Percentiles rank a stretch among this genome's conserved stretches.
Evolutionary conservation across 2,113 vertebrate genomes (phyloP).

Genomic region (Balaeniceps rex): DNA sequence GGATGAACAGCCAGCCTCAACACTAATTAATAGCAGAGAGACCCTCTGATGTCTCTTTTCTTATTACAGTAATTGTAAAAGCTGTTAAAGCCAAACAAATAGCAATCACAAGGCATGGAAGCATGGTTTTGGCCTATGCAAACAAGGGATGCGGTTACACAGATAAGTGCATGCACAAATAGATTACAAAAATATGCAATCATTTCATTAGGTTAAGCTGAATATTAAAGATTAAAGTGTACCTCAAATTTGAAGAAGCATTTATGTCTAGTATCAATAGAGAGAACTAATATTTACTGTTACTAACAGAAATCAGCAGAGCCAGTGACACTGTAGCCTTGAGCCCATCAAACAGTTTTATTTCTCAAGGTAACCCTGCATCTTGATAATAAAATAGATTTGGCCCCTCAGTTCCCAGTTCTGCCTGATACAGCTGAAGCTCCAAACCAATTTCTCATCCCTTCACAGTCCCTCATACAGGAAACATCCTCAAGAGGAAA

Average conservation of each 20-base stretch:
- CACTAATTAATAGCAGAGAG: neutral
- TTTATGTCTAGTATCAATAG: neutral
- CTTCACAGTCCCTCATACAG: neutral
- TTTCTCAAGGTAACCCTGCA: neutral
- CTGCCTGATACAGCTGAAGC: neutral
- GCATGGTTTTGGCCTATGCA: neutral
- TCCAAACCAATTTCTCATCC: neutral
- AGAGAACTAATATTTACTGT: neutral
- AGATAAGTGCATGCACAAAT: neutral
- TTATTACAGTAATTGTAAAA: neutral
- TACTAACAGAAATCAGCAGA: neutral
- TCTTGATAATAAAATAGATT: neutral
- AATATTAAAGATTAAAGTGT: neutral
- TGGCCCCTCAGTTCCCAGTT: neutral
- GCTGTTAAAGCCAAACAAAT: slow-evolving; percentile 19
- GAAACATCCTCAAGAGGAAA: neutral
- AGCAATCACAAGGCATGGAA: neutral
- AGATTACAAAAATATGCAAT: slow-evolving; percentile 9
- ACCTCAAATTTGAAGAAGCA: neutral
- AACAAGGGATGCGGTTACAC: slow-evolving; percentile 27
- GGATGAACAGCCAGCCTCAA: neutral
- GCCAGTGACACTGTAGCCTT: neutral
- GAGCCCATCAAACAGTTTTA: neutral
- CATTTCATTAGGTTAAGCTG: neutral
- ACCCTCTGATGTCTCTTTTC: neutral